Evolutionary conservation across 2,797 vertebrate genomes (phyloP), one percentile per base, ranked within the genome.

Genomic region (Buphagus erythrorhynchus): DNA sequence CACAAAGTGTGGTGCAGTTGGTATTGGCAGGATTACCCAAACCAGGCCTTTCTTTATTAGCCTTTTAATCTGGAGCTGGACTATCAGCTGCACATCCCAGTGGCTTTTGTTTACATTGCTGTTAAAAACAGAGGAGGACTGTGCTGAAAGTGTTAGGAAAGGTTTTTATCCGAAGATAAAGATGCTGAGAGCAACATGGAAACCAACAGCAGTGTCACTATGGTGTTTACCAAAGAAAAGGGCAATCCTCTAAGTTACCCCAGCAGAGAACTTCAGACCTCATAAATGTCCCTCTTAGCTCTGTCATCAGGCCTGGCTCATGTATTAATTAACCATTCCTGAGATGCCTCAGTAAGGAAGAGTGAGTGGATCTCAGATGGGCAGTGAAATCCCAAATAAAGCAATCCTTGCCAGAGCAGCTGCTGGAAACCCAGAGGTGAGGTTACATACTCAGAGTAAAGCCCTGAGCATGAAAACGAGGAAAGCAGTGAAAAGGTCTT

Each of bases 361-460:
- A 43, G 54, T 17, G 36, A 31, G 2, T 8, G 35, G n/a, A 13
- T 78, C 83, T 86, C 54, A 42, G 0, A 38, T 8, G 38, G 73
- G 35, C 46, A 48, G 1, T 13, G 62, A 81, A 81, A 66, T 75
- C 77, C 42, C 2, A 0, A 54, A n/a, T 16, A 84, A 86, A 90
- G 66, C 24, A 38, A 2, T 28, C 1, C 5, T 58, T 80, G 48
- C 48, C 63, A 48, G 28, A 59, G 65, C 22, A 77, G 49, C 42
- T 42, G 73, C 84, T 83, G 72, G 63, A 48, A 90, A 14, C 43
- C 16, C 5, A 0, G 48, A 48, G 40, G 15, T 88, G 68, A 81
- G 68, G 25, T 6, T 67, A 33, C 1, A 7, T 18, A 3, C 4
- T n/a, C 33, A 3, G 1, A 1, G 24, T 31, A 29, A 57, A 67